These are phyloP conservation scores for Ganaspis sp. DNA, from an alignment of 1,140 invertebrate species.

Conservation along the genomic window DNA sequence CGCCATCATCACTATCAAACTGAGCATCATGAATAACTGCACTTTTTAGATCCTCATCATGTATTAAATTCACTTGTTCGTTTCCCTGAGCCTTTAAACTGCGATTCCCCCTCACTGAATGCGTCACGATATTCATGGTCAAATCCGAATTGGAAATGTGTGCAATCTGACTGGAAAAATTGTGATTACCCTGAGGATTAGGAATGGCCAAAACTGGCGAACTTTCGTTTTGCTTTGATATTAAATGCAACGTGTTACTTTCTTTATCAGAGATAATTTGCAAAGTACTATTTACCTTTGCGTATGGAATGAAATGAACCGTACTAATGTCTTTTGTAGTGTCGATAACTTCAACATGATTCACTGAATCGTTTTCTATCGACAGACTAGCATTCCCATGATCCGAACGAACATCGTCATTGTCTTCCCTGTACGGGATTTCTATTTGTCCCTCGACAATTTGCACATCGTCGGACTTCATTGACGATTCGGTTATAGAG, in stretches of 20 bases:
- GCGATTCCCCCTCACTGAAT: conserved; percentile 37
- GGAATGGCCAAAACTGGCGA: conserved; percentile 65
- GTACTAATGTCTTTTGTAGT: background rate
- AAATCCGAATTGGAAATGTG: conserved; percentile 47
- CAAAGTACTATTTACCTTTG: conserved; percentile 21
- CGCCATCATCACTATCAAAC: conserved; percentile 57
- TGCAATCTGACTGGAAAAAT: conserved; percentile 67
- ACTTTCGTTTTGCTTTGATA: conserved; percentile 67
- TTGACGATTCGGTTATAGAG: conserved; percentile 57
- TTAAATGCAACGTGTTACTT: conserved; percentile 62
- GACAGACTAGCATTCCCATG: background rate
- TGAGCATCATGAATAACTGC: conserved; percentile 55
- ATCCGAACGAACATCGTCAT: background rate
- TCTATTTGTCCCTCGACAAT: conserved; percentile 5
- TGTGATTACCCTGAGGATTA: conserved; percentile 63
- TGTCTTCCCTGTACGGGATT: background rate
- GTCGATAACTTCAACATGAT: background rate
- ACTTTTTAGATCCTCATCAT: conserved; percentile 43
- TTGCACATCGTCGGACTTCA: conserved; percentile 42
- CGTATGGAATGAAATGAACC: conserved; percentile 41
- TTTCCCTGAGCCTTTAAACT: conserved; percentile 43
- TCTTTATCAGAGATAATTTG: conserved; percentile 53
- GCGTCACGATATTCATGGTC: conserved; percentile 49
- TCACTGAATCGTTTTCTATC: background rate
- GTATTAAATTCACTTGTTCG: conserved; percentile 48